phyloP scores from a whole-genome alignment of 2,113 vertebrate genomes.

The Seriola dumerili region DNA sequence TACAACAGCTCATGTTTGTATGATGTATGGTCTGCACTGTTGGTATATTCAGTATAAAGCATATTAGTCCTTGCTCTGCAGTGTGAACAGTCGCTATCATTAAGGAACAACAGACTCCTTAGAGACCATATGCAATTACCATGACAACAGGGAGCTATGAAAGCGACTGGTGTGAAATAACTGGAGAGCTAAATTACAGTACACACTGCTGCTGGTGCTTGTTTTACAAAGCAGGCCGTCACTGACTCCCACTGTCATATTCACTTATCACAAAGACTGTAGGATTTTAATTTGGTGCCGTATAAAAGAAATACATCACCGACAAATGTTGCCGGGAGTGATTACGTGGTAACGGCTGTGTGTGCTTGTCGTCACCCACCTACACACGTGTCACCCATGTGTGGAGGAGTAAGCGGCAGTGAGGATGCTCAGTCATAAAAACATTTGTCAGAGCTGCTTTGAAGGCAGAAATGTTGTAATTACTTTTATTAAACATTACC shows the following conservation, averaged over 20 bases:
- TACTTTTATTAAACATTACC: background rate
- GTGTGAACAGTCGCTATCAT: constrained; percentile 28
- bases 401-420: constrained; percentile 25
- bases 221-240: background rate
- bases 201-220: background rate
- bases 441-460: constrained; percentile 31
- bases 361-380: constrained; percentile 6
- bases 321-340: constrained; percentile 6
- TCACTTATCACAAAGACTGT: background rate
- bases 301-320: background rate
- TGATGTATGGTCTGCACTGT: constrained; percentile 22
- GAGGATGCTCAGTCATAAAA: constrained; percentile 13
- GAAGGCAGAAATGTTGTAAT: constrained; percentile 8
- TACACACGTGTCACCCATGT: background rate
- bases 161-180: constrained; percentile 20
- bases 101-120: constrained; percentile 46
- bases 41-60: constrained; percentile 3
- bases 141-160: constrained; percentile 48
- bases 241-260: constrained; percentile 14
- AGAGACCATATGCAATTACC: constrained; percentile 41
- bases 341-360: background rate
- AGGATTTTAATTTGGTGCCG: background rate
- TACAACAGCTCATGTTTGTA: background rate
- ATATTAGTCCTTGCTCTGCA: constrained; percentile 25
- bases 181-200: constrained; percentile 4